Evolutionary conservation across 2,888 invertebrate genomes (phyloP), one percentile per base, ranked within the genome.

Genomic region (Adelognathus sp.): DNA sequence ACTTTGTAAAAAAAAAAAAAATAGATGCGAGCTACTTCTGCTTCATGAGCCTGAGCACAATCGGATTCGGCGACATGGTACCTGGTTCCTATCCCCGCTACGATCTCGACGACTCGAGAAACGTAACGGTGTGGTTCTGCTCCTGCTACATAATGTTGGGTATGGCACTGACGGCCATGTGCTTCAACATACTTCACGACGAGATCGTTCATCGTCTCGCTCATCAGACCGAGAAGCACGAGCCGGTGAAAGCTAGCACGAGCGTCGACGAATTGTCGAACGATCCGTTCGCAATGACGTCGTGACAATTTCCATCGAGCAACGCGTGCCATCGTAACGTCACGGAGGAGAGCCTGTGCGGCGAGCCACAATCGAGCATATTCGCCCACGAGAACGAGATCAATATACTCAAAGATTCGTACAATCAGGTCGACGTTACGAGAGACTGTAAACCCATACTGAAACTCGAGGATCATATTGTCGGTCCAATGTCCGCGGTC

Each of bases 11-110:
- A n/a, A n/a, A n/a, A n/a, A n/a, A n/a, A 4, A 44, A 64, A 63
- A n/a, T 84, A 94, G 93, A 91, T 78, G 90, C 90, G 27, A 90
- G 89, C 88, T 98, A 97, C 92, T 98, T 98, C 92, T 98, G 98
- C 92, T 98, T 98, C 92, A 98, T 98, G 95, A 97, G 97, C 84
- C 93, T 98, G 88, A 97, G 97, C 87, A 98, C 98, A 14, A 97
- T 97, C 88, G 98, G 98, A 33, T 97, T 97, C 85, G 97, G 97
- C 78, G 97, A 97, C 89, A 94, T 97, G 92, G 94, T 97, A 83
- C 97, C 97, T 63, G 96, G 96, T 31, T 91, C 93, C 91, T 90
- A 94, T 91, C 90, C 94, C 87, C 90, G 93, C 91, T 84, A 92
- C 91, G 89, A 93, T 90, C 88, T 94, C 92, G 92, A 93, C 36